phyloP scores from a whole-genome alignment of 1,140 invertebrate genomes.

The Drosophila trapezifrons region DNA sequence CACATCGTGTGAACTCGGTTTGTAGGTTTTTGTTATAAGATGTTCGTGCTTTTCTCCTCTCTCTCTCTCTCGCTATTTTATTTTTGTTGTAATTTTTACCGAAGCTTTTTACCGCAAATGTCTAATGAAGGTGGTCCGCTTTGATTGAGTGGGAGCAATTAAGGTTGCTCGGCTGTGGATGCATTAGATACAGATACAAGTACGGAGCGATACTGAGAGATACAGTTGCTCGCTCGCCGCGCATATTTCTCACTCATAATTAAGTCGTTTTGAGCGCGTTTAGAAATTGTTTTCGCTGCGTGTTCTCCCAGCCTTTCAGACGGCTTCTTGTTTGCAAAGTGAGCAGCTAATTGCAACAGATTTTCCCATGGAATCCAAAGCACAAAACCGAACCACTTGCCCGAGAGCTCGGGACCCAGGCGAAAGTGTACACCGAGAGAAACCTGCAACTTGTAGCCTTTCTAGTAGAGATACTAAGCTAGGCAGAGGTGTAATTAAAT shows the following conservation, averaged over 20 bases:
- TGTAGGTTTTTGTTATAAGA: slow-evolving; percentile 76
- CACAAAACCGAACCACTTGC: slow-evolving; percentile 15
- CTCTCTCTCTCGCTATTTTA: background rate
- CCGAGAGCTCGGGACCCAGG: slow-evolving; percentile 9
- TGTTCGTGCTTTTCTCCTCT: slow-evolving; percentile 30
- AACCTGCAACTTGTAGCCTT: too few species aligned
- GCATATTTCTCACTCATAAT: slow-evolving; percentile 82
- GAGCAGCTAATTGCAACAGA: slow-evolving; percentile 80
- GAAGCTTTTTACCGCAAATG: slow-evolving; percentile 77
- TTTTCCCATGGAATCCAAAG: slow-evolving; percentile 65
- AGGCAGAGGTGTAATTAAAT: too few species aligned
- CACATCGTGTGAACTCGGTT: slow-evolving; percentile 77
- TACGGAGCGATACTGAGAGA: slow-evolving; percentile 44
- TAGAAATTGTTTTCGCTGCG: slow-evolving; percentile 83
- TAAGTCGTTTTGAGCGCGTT: slow-evolving; percentile 82
- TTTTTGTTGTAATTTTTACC: slow-evolving; percentile 34
- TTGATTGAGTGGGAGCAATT: slow-evolving; percentile 82
- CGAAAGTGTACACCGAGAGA: slow-evolving; percentile 56
- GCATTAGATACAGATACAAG: slow-evolving; percentile 26
- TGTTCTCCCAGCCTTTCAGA: slow-evolving; percentile 51
- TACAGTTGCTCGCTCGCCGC: slow-evolving; percentile 67
- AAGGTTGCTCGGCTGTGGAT: slow-evolving; percentile 23
- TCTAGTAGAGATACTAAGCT: too few species aligned
- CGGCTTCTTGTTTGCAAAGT: slow-evolving; percentile 64
- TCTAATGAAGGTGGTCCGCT: slow-evolving; percentile 81